A percentile compares a stretch with the other conserved stretches of the same genome.
phyloP scores from a whole-genome alignment of 2,888 invertebrate genomes.

The Brachyptera putata region DNA sequence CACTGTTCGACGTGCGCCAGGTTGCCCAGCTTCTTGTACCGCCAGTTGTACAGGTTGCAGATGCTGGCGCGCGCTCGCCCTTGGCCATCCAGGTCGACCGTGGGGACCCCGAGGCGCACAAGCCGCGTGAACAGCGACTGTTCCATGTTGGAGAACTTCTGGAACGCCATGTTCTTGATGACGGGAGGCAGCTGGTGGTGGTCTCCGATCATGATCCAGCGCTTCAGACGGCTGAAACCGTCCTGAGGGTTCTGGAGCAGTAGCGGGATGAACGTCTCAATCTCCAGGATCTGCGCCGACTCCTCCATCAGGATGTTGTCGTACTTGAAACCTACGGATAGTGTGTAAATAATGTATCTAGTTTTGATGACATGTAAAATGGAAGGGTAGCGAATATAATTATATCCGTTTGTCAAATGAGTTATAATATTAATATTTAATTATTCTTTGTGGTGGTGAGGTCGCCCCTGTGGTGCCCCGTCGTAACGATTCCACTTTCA shows the following conservation, averaged over 20 bases:
- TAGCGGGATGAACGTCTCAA: slow-evolving; percentile 98
- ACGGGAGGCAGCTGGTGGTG: slow-evolving; percentile 99
- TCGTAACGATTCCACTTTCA: no score
- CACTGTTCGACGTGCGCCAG: slow-evolving; percentile 79
- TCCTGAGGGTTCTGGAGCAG: slow-evolving; percentile 98
- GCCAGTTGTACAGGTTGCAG: slow-evolving; percentile 92
- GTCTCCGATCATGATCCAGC: slow-evolving; percentile 99
- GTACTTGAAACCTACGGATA: slow-evolving; percentile 76
- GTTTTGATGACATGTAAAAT: no score
- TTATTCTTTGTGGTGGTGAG: no score
- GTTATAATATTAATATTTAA: no score
- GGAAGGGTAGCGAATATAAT: no score
- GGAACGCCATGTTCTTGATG: slow-evolving; percentile 99
- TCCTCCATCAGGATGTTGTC: slow-evolving; percentile 99
- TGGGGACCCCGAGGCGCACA: slow-evolving; percentile 93
- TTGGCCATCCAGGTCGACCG: slow-evolving; percentile 95
- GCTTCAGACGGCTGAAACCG: slow-evolving; percentile 89
- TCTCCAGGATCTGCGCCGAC: slow-evolving; percentile 97
- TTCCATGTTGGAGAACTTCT: slow-evolving; percentile 99
- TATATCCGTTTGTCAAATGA: no score
- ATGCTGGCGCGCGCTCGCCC: slow-evolving; percentile 92
- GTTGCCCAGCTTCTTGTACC: slow-evolving; percentile 94
- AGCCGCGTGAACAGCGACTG: slow-evolving; percentile 96
- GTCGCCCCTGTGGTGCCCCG: no score
- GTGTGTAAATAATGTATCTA: no score